These are phyloP conservation scores for Drosophila emarginata DNA, from an alignment of 2,888 invertebrate genomes.

Conservation along the genomic window DNA sequence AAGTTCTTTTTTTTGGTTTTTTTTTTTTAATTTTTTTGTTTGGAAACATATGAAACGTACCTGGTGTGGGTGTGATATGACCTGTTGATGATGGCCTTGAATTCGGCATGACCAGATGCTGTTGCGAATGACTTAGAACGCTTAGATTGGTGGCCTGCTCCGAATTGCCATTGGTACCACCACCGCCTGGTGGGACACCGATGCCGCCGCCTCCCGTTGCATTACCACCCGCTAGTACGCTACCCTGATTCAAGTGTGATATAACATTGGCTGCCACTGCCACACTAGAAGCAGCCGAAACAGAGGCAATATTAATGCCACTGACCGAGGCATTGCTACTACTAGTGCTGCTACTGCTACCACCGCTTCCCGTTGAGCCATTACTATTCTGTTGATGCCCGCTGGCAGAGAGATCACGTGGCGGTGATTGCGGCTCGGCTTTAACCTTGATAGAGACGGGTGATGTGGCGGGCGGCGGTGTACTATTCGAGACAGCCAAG, in stretches of 20 bases:
- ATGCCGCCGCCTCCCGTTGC: slow-evolving; percentile 53
- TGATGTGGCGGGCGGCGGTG: slow-evolving; percentile 88
- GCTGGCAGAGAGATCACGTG: slow-evolving; percentile 88
- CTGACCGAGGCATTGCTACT: slow-evolving; percentile 50
- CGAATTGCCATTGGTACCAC: slow-evolving; percentile 68
- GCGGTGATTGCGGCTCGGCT: slow-evolving; percentile 97
- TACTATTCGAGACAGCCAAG: slow-evolving; percentile 89
- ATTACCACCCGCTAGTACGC: slow-evolving; percentile 59
- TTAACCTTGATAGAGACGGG: slow-evolving; percentile 95
- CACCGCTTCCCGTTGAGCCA: slow-evolving; percentile 60
- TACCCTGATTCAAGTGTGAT: slow-evolving; percentile 61
- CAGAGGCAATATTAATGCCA: slow-evolving; percentile 45
- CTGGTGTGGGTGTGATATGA: slow-evolving; percentile 85
- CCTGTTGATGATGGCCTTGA: slow-evolving; percentile 85
- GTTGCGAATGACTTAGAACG: slow-evolving; percentile 84
- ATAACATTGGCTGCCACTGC: slow-evolving; percentile 59
- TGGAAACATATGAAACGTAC: slow-evolving; percentile 66
- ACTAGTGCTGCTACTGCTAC: slow-evolving; percentile 72
- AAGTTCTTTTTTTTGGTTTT: background rate
- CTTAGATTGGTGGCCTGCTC: slow-evolving; percentile 83
- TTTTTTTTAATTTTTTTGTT: too few species aligned
- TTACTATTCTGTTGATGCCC: slow-evolving; percentile 80
- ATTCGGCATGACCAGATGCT: slow-evolving; percentile 82
- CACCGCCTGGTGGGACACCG: slow-evolving; percentile 67
- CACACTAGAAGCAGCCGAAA: slow-evolving; percentile 16